A percentile compares a stretch with the other conserved stretches of the same genome.
phyloP scores from a whole-genome alignment of 2,888 invertebrate species.

The Amphimallon solstitiale region DNA sequence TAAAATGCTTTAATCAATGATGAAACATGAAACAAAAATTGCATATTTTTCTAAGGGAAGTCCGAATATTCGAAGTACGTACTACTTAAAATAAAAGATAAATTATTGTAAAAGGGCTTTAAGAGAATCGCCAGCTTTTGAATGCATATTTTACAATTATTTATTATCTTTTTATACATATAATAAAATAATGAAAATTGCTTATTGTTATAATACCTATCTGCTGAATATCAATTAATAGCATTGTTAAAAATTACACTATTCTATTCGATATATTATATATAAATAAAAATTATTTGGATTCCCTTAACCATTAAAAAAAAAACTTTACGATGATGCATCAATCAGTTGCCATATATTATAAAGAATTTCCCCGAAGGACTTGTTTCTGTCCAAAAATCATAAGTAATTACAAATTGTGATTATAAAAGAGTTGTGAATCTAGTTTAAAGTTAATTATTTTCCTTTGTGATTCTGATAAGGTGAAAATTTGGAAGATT shows the following conservation, averaged over 20 bases:
- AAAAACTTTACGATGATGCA: background rate
- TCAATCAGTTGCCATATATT: slow-evolving; percentile 24
- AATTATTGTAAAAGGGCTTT: background rate
- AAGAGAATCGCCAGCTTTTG: slow-evolving; percentile 27
- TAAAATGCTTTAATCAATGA: slow-evolving; percentile 49
- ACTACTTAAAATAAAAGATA: slow-evolving; percentile 3
- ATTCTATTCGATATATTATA: slow-evolving; percentile 4
- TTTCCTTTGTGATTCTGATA: background rate
- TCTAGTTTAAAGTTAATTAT: slow-evolving; percentile 32
- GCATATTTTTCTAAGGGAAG: slow-evolving; percentile 58
- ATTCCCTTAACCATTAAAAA: slow-evolving; percentile 14
- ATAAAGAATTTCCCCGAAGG: slow-evolving; percentile 9
- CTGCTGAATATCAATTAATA: too few species aligned
- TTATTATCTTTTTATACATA: too few species aligned
- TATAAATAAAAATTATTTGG: slow-evolving; percentile 18
- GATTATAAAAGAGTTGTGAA: slow-evolving; percentile 30
- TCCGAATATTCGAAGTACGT: slow-evolving; percentile 10
- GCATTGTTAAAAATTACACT: too few species aligned
- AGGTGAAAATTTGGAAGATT: too few species aligned
- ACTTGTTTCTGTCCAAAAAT: background rate
- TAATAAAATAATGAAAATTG: too few species aligned
- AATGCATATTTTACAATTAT: slow-evolving; percentile 14
- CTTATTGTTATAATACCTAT: too few species aligned
- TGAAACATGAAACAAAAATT: slow-evolving; percentile 51
- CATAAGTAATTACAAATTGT: slow-evolving; percentile 30